These are phyloP conservation scores for Prunella fulvescens DNA, from an alignment of 2,113 vertebrate species.

Conservation along the genomic window DNA sequence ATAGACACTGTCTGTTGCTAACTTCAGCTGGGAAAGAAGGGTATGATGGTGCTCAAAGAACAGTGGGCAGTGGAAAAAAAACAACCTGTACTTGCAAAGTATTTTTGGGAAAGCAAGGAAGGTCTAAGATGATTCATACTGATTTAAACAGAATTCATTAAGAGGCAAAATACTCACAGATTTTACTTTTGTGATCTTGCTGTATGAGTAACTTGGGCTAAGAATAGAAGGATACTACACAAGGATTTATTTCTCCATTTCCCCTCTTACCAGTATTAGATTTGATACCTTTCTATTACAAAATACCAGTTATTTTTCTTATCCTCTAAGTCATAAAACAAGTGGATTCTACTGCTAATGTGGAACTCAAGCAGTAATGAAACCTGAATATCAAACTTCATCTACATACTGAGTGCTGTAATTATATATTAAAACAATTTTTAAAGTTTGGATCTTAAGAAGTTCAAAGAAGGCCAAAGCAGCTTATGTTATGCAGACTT, in stretches of 20 bases:
- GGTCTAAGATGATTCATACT: not conserved
- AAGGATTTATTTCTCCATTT: not conserved
- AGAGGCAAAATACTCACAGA: not conserved
- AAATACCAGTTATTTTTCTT: not conserved
- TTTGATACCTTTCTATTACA: not conserved
- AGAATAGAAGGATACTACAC: not conserved
- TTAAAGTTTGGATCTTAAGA: not conserved
- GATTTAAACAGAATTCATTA: not conserved
- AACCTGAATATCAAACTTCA: slow-evolving; percentile 50
- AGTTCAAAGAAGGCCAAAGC: not conserved
- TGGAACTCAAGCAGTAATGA: slow-evolving; percentile 27
- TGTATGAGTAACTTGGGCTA: not conserved
- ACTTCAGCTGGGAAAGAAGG: not conserved
- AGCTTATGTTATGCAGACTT: not conserved
- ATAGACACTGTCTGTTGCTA: not conserved
- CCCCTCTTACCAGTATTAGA: not conserved
- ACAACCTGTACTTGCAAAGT: not conserved
- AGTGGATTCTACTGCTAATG: not conserved
- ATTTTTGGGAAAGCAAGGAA: not conserved
- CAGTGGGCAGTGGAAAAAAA: not conserved
- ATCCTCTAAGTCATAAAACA: not conserved
- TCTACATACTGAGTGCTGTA: slow-evolving; percentile 26
- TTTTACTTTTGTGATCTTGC: not conserved
- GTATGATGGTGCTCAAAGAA: rapidly evolving
- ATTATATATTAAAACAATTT: not conserved